Evolutionary conservation across 2,888 invertebrate species (phyloP).

Genomic region (Trachelus stipa): DNA sequence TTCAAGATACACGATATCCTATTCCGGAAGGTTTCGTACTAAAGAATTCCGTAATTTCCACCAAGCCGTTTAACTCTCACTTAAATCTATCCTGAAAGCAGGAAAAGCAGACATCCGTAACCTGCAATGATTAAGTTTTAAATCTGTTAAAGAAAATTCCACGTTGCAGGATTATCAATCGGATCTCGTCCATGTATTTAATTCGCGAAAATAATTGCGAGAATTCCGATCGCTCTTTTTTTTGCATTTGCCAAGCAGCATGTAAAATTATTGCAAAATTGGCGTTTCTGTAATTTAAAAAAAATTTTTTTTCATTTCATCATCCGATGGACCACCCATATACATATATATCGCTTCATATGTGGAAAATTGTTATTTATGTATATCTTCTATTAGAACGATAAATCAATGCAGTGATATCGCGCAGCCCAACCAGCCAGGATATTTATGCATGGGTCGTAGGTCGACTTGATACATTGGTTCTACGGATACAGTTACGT

Average conservation of each 20-base stretch:
- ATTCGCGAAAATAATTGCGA: background rate
- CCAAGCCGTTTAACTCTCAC: background rate
- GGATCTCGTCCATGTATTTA: background rate
- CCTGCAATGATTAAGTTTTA: background rate
- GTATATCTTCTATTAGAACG: background rate
- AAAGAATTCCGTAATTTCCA: background rate
- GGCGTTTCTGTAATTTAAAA: background rate
- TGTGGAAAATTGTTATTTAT: background rate
- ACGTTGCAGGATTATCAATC: background rate
- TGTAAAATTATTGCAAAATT: background rate
- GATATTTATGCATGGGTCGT: slow-evolving; percentile 33
- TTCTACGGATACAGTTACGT: background rate
- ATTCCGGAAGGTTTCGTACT: background rate
- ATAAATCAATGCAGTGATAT: slow-evolving; percentile 13
- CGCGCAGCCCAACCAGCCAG: slow-evolving; percentile 26
- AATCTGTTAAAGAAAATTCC: background rate
- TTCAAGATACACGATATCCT: slow-evolving; percentile 2
- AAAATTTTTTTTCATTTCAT: background rate
- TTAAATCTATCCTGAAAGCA: background rate
- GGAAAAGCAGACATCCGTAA: background rate
- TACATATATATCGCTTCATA: background rate
- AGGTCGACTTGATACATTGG: slow-evolving; percentile 7
- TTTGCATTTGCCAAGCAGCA: background rate
- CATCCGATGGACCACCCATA: background rate
- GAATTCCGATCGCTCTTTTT: background rate